Conservation (phyloP, 2,113 vertebrate species). For the Haemorhous mexicanus region DNA sequence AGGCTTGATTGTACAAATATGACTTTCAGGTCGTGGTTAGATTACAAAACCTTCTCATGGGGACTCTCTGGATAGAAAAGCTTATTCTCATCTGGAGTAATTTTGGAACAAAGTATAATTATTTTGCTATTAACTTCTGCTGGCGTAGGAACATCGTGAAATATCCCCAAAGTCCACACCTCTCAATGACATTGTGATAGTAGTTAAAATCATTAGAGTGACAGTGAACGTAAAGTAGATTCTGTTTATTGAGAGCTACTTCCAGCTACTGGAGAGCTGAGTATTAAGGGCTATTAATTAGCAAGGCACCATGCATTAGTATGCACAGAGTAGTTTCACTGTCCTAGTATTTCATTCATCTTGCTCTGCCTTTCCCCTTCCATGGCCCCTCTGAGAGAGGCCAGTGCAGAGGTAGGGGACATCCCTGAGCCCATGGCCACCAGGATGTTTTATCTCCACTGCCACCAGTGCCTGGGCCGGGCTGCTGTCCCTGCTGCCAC, state of each 20-base stretch:
- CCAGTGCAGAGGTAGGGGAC: not conserved
- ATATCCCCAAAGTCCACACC: conserved; percentile 32
- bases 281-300: conserved; percentile 14
- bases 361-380: not conserved
- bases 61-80: not conserved
- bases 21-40: not conserved
- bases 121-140: conserved; percentile 44
- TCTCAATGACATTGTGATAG: conserved; percentile 6
- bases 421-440: not conserved
- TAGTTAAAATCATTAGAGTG: not conserved
- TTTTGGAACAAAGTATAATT: conserved; percentile 34
- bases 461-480: not conserved
- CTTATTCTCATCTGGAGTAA: not conserved
- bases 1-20: not conserved
- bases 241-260: conserved; percentile 25
- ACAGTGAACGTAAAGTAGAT: not conserved
- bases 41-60: not conserved
- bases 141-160: not conserved
- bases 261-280: not conserved
- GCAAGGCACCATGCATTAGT: not conserved
- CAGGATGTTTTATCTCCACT: not conserved
- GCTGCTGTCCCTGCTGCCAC: not conserved
- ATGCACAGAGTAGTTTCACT: not conserved
- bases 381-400: not conserved
- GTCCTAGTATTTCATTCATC: not conserved